Evolutionary conservation across 2,113 vertebrate genomes (phyloP), one percentile per base, ranked within the genome.

Genomic region (Arenaria interpres): DNA sequence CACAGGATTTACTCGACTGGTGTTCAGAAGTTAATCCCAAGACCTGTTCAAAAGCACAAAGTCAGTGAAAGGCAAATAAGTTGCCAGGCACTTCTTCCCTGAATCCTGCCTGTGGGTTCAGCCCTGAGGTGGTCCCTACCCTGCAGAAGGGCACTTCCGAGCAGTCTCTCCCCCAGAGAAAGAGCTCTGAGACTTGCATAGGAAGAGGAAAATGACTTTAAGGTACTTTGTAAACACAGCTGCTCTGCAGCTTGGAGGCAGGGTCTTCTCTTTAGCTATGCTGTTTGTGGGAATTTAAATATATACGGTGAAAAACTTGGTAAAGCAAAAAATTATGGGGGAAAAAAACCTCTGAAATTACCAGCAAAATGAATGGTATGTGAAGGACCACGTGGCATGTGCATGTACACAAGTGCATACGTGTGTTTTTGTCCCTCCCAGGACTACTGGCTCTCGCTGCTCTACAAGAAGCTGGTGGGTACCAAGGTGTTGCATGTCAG

Each of bases 381-480:
- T 63, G 10, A 50, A 60, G 48, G 27, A 23, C 51, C 3, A 1
- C 10, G 30, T 57, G 64, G 41, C 41, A 43, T 43, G 41, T 14
- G 24, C 23, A 28, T 1, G 4, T 30, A 41, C n/a, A 23, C 17
- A 35, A 93, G 37, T 4, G 13, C 33, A 94, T 30, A 72, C 1
- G 0, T 25, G 17, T 90, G 37, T 1, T 80, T 96, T 76, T 88
- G 7, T 94, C 62, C 68, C 39, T 73, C 39, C 62, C 62, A 97
- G 99, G 99, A 99, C 95, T 99, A 99, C 33, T 99, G 99, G 99
- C 97, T 99, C 4, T 99, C 99, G 1, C 95, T 99, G 51, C 97
- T 99, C 43, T 99, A 99, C 93, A 99, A 99, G 98, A 98, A 98
- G 41, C 98, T 99, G 20, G 99, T 99, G 24, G 99, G 99, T 62